Conservation (phyloP, 2,797 vertebrate genomes). For the Okamejei kenojei region DNA sequence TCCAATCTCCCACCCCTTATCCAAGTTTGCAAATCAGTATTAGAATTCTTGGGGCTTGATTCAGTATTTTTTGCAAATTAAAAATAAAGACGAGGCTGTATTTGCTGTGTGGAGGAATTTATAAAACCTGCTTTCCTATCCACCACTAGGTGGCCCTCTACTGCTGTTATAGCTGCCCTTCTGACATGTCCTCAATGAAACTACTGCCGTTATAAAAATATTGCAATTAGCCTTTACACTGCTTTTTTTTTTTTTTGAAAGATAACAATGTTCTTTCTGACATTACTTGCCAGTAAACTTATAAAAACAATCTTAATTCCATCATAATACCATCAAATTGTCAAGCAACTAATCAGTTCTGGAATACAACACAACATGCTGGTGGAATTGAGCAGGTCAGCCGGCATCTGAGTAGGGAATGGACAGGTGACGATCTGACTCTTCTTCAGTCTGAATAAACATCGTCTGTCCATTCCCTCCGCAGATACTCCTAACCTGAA, state of each 20-base stretch:
- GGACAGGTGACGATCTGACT: too few relatives aligned
- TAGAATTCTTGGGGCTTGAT: background rate
- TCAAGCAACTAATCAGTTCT: too few relatives aligned
- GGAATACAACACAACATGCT: too few relatives aligned
- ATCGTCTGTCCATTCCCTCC: too few relatives aligned
- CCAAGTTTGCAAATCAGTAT: background rate
- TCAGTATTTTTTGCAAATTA: background rate
- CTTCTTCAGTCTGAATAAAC: too few relatives aligned
- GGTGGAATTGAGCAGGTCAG: too few relatives aligned
- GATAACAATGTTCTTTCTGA: background rate
- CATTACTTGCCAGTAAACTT: background rate
- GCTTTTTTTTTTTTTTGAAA: background rate
- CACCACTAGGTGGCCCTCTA: background rate
- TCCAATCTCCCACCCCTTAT: too few relatives aligned
- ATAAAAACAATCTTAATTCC: background rate
- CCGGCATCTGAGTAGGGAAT: too few relatives aligned
- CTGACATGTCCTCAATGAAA: background rate
- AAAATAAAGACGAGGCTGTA: background rate
- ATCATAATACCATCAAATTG: background rate
- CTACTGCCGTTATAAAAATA: background rate
- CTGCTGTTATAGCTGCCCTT: background rate
- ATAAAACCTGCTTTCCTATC: background rate
- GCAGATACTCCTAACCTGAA: too few relatives aligned
- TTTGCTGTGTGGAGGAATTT: background rate
- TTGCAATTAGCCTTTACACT: background rate